phyloP scores from a whole-genome alignment of 2,797 vertebrate genomes.

The Lindbergichthys nudifrons region DNA sequence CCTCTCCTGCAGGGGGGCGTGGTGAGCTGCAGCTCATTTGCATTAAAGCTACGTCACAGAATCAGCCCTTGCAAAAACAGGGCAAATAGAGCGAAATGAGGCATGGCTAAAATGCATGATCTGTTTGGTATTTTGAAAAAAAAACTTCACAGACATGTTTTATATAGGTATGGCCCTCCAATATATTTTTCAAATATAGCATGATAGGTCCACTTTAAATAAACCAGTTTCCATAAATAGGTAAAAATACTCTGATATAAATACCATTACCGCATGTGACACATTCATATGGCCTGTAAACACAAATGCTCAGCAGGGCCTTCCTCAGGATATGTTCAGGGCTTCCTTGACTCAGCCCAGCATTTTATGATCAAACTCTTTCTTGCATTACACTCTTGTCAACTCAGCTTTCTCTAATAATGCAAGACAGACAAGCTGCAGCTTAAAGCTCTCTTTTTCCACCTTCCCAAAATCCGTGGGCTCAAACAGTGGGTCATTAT shows the following conservation, averaged over 20 bases:
- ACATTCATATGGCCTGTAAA: conserved; percentile 1
- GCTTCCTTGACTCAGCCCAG: conserved; percentile 36
- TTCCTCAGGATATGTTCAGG: conserved; percentile 61
- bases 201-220: too few relatives aligned
- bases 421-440: conserved; percentile 66
- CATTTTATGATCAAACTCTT: conserved; percentile 62
- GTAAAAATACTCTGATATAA: neutral
- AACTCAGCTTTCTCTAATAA: conserved; percentile 66
- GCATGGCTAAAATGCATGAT: too few relatives aligned
- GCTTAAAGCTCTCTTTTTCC: conserved; percentile 71
- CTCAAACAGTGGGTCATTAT: conserved; percentile 79
- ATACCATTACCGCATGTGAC: neutral
- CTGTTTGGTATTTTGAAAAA: too few relatives aligned
- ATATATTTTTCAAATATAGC: too few relatives aligned
- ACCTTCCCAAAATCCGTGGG: conserved; percentile 57
- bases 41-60: too few relatives aligned
- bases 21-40: too few relatives aligned
- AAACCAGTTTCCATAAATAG: neutral
- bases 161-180: too few relatives aligned
- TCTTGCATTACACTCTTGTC: conserved; percentile 45
- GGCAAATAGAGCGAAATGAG: too few relatives aligned
- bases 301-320: conserved; percentile 25
- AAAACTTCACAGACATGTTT: too few relatives aligned
- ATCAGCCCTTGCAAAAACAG: too few relatives aligned
- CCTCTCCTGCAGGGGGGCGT: too few relatives aligned